Conservation (phyloP, 2,888 invertebrate species). For the Sphinx pinastri region DNA sequence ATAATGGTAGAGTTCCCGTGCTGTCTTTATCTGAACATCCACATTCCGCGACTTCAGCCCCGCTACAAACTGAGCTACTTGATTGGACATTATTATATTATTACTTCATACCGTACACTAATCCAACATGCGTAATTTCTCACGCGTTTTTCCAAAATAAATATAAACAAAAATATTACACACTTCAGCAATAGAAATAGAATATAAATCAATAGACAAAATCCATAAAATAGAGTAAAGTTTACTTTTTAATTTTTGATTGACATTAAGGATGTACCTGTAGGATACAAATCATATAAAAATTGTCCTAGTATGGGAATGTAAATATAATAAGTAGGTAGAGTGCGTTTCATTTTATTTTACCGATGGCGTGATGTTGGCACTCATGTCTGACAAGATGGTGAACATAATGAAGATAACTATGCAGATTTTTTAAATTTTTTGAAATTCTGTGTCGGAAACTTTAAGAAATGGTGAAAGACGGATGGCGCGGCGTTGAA, state of each 20-base stretch:
- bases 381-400: too few species aligned
- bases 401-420: too few species aligned
- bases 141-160: constrained; percentile 44
- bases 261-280: constrained; percentile 31
- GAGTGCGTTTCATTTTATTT: too few species aligned
- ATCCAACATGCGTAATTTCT: constrained; percentile 28
- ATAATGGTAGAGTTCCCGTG: constrained; percentile 94
- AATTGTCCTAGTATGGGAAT: too few species aligned
- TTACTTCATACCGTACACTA: constrained; percentile 44
- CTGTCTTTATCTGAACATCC: constrained; percentile 92
- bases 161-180: constrained; percentile 44
- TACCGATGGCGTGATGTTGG: too few species aligned
- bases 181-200: constrained; percentile 31
- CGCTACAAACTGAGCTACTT: constrained; percentile 91
- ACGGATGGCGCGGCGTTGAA: too few species aligned
- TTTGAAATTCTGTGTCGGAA: too few species aligned
- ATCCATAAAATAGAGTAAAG: constrained; percentile 31
- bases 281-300: too few species aligned
- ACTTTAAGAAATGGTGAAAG: too few species aligned
- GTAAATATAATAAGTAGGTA: too few species aligned
- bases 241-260: constrained; percentile 21
- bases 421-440: too few species aligned
- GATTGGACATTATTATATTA: constrained; percentile 71
- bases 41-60: constrained; percentile 95
- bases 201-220: constrained; percentile 25